Conservation (phyloP, 2,888 invertebrate species). For the Amphipyra tragopoginis region DNA sequence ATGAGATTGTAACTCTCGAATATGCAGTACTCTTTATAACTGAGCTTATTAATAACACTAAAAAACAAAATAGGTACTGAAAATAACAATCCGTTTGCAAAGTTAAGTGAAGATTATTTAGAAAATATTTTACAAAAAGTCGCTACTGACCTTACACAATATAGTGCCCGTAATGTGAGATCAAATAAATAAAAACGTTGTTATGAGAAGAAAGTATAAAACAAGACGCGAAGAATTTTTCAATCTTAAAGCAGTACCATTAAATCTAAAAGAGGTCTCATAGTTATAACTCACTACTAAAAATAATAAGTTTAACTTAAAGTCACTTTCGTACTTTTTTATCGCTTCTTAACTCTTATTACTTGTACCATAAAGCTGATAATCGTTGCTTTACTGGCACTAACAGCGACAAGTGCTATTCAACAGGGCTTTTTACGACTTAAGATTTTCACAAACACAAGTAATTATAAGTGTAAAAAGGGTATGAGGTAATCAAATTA, state of each 20-base stretch:
- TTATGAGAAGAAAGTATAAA: background rate
- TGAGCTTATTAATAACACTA: too few species aligned
- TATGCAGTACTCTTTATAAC: too few species aligned
- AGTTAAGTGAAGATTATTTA: too few species aligned
- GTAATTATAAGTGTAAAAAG: conserved; percentile 73
- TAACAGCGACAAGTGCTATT: conserved; percentile 74
- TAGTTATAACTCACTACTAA: conserved; percentile 27
- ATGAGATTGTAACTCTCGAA: too few species aligned
- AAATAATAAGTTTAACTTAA: conserved; percentile 32
- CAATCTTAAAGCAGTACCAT: conserved; percentile 4
- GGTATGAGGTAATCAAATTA: conserved; percentile 58
- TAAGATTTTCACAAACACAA: conserved; percentile 70
- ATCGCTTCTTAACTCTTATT: conserved; percentile 53
- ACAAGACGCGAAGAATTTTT: background rate
- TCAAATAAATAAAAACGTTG: background rate
- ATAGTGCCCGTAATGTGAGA: too few species aligned
- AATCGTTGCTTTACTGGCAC: conserved; percentile 74
- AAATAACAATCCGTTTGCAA: too few species aligned
- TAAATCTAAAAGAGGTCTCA: conserved; percentile 13
- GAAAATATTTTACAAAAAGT: too few species aligned
- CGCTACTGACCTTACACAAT: too few species aligned
- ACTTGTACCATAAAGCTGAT: conserved; percentile 67
- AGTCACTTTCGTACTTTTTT: conserved; percentile 37
- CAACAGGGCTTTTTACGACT: conserved; percentile 72
- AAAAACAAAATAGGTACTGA: too few species aligned